These are phyloP conservation scores for Lordiphosa mommai DNA, from an alignment of 1,140 invertebrate species.

Conservation along the genomic window DNA sequence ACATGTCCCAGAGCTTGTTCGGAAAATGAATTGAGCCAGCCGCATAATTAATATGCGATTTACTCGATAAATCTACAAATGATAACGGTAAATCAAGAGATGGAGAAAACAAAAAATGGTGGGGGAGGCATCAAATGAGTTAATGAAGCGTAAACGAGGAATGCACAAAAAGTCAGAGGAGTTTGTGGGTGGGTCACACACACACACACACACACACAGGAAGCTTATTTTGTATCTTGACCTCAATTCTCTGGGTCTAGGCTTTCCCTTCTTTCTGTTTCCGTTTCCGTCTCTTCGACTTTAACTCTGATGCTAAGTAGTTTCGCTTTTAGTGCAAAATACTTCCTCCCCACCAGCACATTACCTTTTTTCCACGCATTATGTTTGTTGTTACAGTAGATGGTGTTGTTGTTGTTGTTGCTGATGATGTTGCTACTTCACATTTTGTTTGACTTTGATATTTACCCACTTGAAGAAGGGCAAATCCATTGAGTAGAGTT, in stretches of 20 bases:
- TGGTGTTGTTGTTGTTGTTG: slow-evolving; percentile 18
- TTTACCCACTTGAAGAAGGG: too few relatives aligned
- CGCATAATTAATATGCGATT: slow-evolving; percentile 67
- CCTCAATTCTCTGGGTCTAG: slow-evolving; percentile 38
- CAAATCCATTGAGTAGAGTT: too few relatives aligned
- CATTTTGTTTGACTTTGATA: slow-evolving; percentile 57
- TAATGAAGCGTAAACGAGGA: slow-evolving; percentile 56
- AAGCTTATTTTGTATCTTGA: slow-evolving; percentile 71
- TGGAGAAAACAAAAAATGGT: too few relatives aligned
- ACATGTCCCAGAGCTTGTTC: slow-evolving; percentile 37
- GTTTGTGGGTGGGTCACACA: slow-evolving; percentile 13
- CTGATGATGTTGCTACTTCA: slow-evolving; percentile 19
- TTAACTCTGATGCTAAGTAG: slow-evolving; percentile 55
- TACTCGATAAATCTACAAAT: slow-evolving; percentile 63
- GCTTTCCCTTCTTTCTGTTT: slow-evolving; percentile 46
- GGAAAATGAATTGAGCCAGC: slow-evolving; percentile 34
- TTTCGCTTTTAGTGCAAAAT: slow-evolving; percentile 74
- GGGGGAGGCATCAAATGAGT: slow-evolving; percentile 57
- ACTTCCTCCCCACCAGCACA: slow-evolving; percentile 19
- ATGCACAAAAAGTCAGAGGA: slow-evolving; percentile 51
- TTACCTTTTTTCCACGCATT: background rate
- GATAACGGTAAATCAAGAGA: slow-evolving; percentile 62
- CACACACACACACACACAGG: slow-evolving; percentile 18
- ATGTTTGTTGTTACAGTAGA: too few relatives aligned
- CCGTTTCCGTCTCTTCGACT: slow-evolving; percentile 14